Percentiles rank a stretch among this genome's conserved stretches.
phyloP scores from a whole-genome alignment of 2,797 vertebrate genomes.

The Glossophaga mutica region DNA sequence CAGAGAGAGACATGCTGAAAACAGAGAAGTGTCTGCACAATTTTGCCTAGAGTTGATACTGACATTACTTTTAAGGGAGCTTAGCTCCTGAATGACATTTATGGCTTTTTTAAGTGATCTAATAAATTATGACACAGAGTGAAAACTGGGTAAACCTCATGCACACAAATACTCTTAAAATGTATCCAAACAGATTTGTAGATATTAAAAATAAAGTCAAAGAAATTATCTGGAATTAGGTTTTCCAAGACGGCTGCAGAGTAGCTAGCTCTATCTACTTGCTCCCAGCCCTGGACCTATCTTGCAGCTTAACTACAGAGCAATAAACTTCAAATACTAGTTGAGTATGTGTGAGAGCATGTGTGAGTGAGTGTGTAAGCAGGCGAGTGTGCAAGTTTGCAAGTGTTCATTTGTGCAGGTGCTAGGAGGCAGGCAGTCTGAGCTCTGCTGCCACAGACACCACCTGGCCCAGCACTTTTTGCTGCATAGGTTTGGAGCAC shows the following conservation, averaged over 20 bases:
- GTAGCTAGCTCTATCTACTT: not conserved
- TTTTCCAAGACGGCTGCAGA: not conserved
- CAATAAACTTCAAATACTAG: too few relatives aligned
- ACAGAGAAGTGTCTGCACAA: not conserved
- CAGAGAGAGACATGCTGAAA: not conserved
- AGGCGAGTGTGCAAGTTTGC: too few relatives aligned
- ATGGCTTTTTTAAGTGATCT: not conserved
- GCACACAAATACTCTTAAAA: constrained; percentile 3
- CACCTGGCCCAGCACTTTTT: too few relatives aligned
- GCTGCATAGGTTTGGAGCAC: too few relatives aligned
- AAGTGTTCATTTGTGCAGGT: too few relatives aligned
- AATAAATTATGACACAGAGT: not conserved
- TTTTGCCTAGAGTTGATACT: not conserved
- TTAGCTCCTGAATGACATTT: not conserved
- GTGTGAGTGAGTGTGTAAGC: too few relatives aligned
- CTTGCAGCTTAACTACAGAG: too few relatives aligned
- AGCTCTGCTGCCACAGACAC: too few relatives aligned
- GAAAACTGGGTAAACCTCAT: constrained; percentile 19
- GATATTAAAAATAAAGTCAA: not conserved
- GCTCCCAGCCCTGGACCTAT: too few relatives aligned
- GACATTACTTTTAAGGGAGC: not conserved
- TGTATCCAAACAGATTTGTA: not conserved
- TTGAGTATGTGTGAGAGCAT: too few relatives aligned
- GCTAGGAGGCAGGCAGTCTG: too few relatives aligned
- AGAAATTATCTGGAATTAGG: not conserved